Conservation (phyloP, 2,797 vertebrate genomes). For the Mus caroli region DNA sequence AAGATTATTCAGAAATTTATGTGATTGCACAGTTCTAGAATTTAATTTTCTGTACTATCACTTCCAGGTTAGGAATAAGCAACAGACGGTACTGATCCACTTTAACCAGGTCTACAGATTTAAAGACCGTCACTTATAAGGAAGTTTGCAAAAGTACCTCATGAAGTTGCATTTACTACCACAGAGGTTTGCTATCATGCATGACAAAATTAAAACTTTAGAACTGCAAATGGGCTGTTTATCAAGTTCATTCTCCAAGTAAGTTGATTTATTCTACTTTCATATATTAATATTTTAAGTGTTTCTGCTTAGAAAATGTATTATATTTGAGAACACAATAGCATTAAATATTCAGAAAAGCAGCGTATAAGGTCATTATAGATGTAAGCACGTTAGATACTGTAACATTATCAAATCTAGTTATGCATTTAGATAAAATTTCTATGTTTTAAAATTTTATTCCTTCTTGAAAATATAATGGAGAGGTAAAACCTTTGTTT, state of each 20-base stretch:
- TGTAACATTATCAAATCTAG: background rate
- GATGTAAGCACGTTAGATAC: background rate
- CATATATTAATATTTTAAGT: background rate
- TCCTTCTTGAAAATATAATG: conserved; percentile 13
- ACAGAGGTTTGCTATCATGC: background rate
- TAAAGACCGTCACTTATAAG: background rate
- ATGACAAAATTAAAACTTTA: background rate
- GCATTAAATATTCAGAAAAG: background rate
- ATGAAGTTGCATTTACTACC: background rate
- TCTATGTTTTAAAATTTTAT: background rate
- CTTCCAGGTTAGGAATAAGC: background rate
- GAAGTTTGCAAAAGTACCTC: background rate
- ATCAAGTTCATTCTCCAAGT: background rate
- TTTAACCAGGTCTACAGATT: background rate
- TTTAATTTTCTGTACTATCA: background rate
- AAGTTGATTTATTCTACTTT: background rate
- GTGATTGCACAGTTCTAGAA: background rate
- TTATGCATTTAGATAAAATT: background rate
- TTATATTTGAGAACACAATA: background rate
- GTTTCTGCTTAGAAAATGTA: background rate
- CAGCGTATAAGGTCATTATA: background rate
- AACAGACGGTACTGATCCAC: background rate
- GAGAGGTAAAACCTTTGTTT: background rate
- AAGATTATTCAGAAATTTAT: background rate
- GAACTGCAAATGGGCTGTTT: background rate